Conservation (phyloP, 2,797 vertebrate species). For the Cossypha dichroa region DNA sequence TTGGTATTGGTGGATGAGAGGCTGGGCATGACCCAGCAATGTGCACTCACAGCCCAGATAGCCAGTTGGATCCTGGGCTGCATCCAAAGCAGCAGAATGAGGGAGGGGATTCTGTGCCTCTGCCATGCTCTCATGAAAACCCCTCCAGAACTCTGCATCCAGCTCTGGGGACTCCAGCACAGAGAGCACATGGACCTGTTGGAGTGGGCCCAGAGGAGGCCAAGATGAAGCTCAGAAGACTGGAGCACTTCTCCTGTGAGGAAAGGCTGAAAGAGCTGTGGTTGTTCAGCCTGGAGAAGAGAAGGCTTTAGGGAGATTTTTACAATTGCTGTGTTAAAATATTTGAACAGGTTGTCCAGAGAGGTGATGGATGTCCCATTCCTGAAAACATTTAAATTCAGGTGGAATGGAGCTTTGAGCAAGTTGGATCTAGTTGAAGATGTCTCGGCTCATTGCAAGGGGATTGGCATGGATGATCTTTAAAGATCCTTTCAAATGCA, state of each 20-base stretch:
- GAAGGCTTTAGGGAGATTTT: not conserved
- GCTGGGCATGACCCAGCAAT: not conserved
- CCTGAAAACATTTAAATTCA: not conserved
- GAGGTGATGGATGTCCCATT: not conserved
- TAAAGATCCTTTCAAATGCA: not conserved
- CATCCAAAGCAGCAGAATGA: not conserved
- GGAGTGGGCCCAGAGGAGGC: not conserved
- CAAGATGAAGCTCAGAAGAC: not conserved
- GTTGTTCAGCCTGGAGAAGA: not conserved
- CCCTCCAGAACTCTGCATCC: not conserved
- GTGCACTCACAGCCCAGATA: not conserved
- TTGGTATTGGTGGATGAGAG: not conserved
- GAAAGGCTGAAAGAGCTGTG: not conserved
- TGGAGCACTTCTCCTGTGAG: not conserved
- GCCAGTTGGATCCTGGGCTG: not conserved
- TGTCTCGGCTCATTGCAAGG: not conserved
- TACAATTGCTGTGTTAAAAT: not conserved
- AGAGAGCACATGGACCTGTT: not conserved
- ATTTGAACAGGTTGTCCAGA: not conserved
- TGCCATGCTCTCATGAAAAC: not conserved
- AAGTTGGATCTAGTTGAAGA: not conserved
- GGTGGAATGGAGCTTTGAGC: not conserved
- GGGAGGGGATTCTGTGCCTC: not conserved
- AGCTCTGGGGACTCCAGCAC: not conserved
- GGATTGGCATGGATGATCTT: not conserved